Evolutionary conservation across 2,113 vertebrate genomes (phyloP).

Genomic region (Polypterus senegalus): DNA sequence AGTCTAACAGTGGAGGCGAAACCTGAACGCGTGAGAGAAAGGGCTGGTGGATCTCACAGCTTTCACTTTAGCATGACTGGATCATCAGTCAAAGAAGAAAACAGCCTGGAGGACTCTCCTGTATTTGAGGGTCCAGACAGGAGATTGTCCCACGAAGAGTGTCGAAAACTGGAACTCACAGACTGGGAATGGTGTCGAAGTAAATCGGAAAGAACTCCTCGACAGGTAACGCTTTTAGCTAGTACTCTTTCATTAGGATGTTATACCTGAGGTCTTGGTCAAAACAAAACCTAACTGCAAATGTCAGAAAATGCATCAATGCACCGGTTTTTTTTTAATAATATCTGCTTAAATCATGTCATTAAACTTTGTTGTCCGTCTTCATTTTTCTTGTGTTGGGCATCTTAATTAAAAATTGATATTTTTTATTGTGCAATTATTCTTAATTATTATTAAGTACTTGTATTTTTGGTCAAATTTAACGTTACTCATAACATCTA

Average conservation of each 20-base stretch:
- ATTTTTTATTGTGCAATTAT: no score
- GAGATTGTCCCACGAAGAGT: conserved; percentile 68
- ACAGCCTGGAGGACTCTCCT: conserved; percentile 24
- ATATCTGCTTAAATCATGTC: no score
- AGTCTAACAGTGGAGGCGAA: conserved; percentile 4
- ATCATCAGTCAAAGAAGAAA: conserved; percentile 23
- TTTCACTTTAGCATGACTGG: conserved; percentile 11
- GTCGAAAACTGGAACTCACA: conserved; percentile 60
- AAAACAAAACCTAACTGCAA: no score
- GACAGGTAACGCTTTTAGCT: conserved; percentile 62
- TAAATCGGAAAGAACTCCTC: conserved; percentile 81
- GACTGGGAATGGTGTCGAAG: conserved; percentile 97
- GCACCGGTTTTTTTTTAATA: no score
- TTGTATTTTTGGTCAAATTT: no score
- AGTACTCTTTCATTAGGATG: background rate
- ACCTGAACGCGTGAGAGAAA: conserved; percentile 1
- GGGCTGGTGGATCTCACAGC: conserved; percentile 9
- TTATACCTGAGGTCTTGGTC: no score
- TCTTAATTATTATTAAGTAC: no score
- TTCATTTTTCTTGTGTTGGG: no score
- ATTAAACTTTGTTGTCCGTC: no score
- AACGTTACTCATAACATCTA: no score
- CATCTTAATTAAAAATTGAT: no score
- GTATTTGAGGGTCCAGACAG: conserved; percentile 60
- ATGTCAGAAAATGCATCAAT: no score